phyloP scores from a whole-genome alignment of 2,797 vertebrate species.

The Scomberomorus guttatus region DNA sequence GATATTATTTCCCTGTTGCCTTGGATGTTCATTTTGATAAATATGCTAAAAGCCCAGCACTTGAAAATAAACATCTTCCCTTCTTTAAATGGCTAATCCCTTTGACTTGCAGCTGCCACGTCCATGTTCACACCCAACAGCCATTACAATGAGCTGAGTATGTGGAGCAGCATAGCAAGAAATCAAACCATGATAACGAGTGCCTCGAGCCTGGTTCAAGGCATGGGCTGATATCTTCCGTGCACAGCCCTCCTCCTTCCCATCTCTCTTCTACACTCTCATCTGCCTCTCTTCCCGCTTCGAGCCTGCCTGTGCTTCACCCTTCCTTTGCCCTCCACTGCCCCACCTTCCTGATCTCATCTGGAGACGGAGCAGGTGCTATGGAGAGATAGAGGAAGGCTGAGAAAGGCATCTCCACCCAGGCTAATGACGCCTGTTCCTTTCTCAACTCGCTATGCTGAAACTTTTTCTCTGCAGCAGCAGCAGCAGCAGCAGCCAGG shows the following conservation, averaged over 20 bases:
- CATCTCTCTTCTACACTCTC: slow-evolving; percentile 70
- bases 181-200: slow-evolving; percentile 82
- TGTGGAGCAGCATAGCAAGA: slow-evolving; percentile 80
- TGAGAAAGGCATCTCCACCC: slow-evolving; percentile 79
- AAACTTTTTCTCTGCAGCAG: slow-evolving; percentile 65
- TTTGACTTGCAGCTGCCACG: slow-evolving; percentile 78
- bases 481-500: slow-evolving; percentile 55
- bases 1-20: slow-evolving; percentile 62
- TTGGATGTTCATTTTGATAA: slow-evolving; percentile 75
- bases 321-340: slow-evolving; percentile 82
- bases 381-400: slow-evolving; percentile 80
- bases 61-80: slow-evolving; percentile 76
- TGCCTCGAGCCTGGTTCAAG: slow-evolving; percentile 78
- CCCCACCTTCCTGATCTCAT: slow-evolving; percentile 86
- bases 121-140: slow-evolving; percentile 78
- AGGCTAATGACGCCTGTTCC: slow-evolving; percentile 76
- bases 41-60: slow-evolving; percentile 66
- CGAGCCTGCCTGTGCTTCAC: slow-evolving; percentile 69
- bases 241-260: slow-evolving; percentile 75
- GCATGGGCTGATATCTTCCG: slow-evolving; percentile 79
- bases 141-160: slow-evolving; percentile 78
- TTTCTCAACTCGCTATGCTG: slow-evolving; percentile 55
- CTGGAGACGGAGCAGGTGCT: slow-evolving; percentile 85
- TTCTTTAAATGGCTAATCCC: slow-evolving; percentile 79
- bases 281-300: slow-evolving; percentile 71